Base-by-base conservation (phyloP, 2,888 invertebrate genomes). In the Cephalotes varians region DNA sequence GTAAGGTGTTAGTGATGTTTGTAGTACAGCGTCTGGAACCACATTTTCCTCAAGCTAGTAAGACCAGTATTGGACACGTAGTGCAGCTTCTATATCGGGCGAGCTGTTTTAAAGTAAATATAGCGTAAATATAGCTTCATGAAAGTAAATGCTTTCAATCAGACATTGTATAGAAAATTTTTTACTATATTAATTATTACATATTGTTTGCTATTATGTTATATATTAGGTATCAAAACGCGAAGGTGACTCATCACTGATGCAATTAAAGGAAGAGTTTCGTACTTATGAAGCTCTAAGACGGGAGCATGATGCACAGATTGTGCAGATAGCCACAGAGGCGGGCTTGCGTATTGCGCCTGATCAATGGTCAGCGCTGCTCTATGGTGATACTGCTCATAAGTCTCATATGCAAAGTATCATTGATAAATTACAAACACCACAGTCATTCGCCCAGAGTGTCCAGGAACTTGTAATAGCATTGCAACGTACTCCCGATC, bases 51-150 rank as follows among this genome's bases (percentile, higher is more conserved):
- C 98, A 98, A 95, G 99, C 99, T 82, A 99, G 99, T 28, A 99
- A 99, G 95, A 99, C 99, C 44, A 99, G 99, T 94, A 99, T 99
- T 94, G 99, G 99, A 15, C 99, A 99, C 95, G 99, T 99, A 62
- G 99, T 99, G 79, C 99, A 99, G 95, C 96, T 99, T 73, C 96
- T 99, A 37, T 99, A 99, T 94, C 96, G 99, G 91, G 99, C 99
- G 69, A 99, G 99, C 85, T 99, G 99, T 95, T 99, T 99, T 95
- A 99, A 99, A 96, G 99, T 98, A 74, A 74, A 40, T 73, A 73
- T 2, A 69, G 25, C 28, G 1, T 34, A 34, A 4, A 34, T 34
- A 37, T 37, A 37, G 2, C 10, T 25, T 56, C 2, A n/a, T 44
- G 9, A 60, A 73, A 58, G 10, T 44, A 9, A 28, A 60, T 0